phyloP scores from a whole-genome alignment of 2,888 invertebrate species.

The Nephrotoma guestfalica region DNA sequence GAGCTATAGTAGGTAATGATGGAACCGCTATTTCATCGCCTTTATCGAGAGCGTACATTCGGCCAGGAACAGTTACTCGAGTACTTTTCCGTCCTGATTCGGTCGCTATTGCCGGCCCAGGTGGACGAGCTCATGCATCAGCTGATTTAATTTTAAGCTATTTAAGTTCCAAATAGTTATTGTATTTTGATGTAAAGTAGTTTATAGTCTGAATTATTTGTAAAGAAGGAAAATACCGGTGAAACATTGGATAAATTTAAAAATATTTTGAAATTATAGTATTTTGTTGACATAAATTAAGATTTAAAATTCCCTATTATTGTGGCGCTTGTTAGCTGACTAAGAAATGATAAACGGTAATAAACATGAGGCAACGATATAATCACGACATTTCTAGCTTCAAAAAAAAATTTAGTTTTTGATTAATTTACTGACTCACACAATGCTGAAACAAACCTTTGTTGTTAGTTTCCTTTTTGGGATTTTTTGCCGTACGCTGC shows the following conservation, averaged over 20 bases:
- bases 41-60: constrained; percentile 46
- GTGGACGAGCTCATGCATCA: constrained; percentile 60
- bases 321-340: too few species aligned
- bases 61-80: constrained; percentile 42
- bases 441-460: too few species aligned
- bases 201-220: not conserved
- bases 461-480: too few species aligned
- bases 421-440: too few species aligned
- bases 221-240: not conserved
- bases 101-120: constrained; percentile 57
- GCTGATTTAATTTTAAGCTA: constrained; percentile 49
- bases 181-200: not conserved
- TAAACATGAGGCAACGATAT: too few species aligned
- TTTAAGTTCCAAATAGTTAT: constrained; percentile 15
- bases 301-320: too few species aligned
- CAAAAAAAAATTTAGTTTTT: too few species aligned
- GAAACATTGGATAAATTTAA: not conserved
- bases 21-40: constrained; percentile 59
- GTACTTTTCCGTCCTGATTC: constrained; percentile 53
- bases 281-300: too few species aligned
- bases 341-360: too few species aligned
- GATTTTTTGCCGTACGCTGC: too few species aligned
- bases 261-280: too few species aligned
- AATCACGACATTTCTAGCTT: too few species aligned
- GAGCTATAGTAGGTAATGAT: constrained; percentile 46